Evolutionary conservation across 2,113 vertebrate genomes (phyloP).

Genomic region (Cyphomyrus discorhynchus): DNA sequence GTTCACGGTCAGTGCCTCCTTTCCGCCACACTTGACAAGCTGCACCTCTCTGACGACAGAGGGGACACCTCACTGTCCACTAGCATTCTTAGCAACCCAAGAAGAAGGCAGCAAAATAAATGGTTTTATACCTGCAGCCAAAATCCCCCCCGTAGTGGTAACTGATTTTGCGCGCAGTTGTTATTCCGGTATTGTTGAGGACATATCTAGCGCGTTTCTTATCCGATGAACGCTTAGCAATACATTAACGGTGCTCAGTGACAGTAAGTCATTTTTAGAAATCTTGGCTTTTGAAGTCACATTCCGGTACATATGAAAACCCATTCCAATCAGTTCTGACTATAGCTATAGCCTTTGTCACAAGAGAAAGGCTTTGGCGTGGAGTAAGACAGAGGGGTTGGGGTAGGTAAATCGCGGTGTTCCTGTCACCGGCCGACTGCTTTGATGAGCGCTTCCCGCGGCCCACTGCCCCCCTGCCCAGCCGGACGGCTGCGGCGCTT

Average conservation of each 20-base stretch:
- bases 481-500: constrained; percentile 76
- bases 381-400: background rate
- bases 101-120: constrained; percentile 42
- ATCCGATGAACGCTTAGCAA: background rate
- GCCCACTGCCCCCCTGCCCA: background rate
- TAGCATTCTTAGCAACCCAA: background rate
- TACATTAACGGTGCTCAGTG: background rate
- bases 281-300: background rate
- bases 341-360: background rate
- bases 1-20: background rate
- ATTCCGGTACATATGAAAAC: background rate
- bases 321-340: background rate
- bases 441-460: constrained; percentile 86
- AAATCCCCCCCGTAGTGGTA: background rate
- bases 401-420: background rate
- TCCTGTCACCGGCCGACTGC: constrained; percentile 53
- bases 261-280: background rate
- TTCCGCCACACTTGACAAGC: background rate
- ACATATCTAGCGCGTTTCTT: background rate
- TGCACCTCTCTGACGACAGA: background rate
- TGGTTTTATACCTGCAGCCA: constrained; percentile 55
- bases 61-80: background rate
- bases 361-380: background rate
- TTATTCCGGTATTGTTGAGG: background rate
- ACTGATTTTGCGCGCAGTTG: background rate